Base-by-base conservation (phyloP, 2,888 invertebrate genomes). In the Eristalis pertinax region DNA sequence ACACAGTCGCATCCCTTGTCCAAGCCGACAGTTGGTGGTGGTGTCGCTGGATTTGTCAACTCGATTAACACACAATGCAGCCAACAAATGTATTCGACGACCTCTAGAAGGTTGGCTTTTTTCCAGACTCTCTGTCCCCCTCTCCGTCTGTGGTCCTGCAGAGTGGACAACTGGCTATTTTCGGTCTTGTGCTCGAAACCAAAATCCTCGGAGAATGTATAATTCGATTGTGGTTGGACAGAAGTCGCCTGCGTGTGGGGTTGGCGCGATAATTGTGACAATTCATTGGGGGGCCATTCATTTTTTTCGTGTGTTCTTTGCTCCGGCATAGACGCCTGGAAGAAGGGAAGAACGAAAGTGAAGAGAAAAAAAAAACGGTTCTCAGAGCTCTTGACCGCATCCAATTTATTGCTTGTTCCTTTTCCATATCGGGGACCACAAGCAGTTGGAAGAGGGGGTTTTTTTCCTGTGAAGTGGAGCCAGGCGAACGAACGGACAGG, bases 191-290 rank as follows among this genome's bases (percentile, higher is more conserved):
- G 32, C 43, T 43, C 4, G 43, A 15, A 43, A 50, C 19, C 50
- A 8, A n/a, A 19, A 7, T 50, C 50, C 50, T 19, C 19, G 19
- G 50, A 50, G 50, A 19, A 19, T 19, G 8, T 19, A 69, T 78
- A 35, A 86, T 75, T 86, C 82, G 85, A 86, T 82, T 82, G 73
- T 32, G 64, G 65, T 73, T 24, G 19, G 50, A 50, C 50, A 50
- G 50, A 50, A 50, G 19, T 19, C 7, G 19, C 50, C 19, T 50
- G 38, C 19, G 50, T 50, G 19, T 50, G 38, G 77, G 77, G 43
- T 62, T 84, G 81, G 81, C 68, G 81, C 68, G 75, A 73, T 85
- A 81, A 80, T 85, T 81, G 84, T 73, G 60, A 85, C 73, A 85
- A 85, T 85, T 81, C 82, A 82, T 85, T 67, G 67, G 67, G 63